Evolutionary conservation across 1,140 invertebrate species (phyloP), one percentile per base, ranked within the genome.

Genomic region (Drosophila kikkawai): DNA sequence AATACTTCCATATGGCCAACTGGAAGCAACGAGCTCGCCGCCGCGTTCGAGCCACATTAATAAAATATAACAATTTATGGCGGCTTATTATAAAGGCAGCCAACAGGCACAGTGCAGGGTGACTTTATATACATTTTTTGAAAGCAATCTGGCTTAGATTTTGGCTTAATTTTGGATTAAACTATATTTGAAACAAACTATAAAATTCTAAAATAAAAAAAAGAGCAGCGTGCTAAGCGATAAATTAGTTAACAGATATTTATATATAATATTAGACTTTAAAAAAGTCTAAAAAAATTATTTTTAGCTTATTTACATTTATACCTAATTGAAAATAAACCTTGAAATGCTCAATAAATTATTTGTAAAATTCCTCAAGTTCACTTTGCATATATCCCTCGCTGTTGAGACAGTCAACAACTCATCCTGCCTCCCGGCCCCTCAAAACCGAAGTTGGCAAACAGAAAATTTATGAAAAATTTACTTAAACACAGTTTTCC

Each of bases 41-140:
- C 84, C 77, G 84, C 84, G 78, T 81, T 88, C 84, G 51, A 84
- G 71, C 61, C 84, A 74, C 84, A 88, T 88, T 88, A 88, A 88
- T 88, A 88, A 88, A 88, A 88, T 88, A 90, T 90, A 81, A 79
- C 69, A 88, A 88, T 88, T 88, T 88, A 88, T 88, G 84, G 81
- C 67, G 77, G 81, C 85, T 84, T 90, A 88, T 90, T 80, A 85
- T 55, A 68, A 79, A 56, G 50, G 63, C 61, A 75, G 60, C 64
- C 69, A 69, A 58, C 66, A 53, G 45, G 26, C 79, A 56, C 60
- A 69, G 69, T 22, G 78, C 79, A 87, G 68, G 64, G 61, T 84
- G 58, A n/a, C 48, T 26, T 15, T 34, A 26, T 59, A 63, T 11
- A 66, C 11, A 68, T 68, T 66, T 53, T 37, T 22, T 34, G 12